Percentiles rank a stretch among this genome's conserved stretches.
These are phyloP conservation scores for Pterocles burchelli DNA, from an alignment of 2,113 vertebrate species.

Conservation along the genomic window DNA sequence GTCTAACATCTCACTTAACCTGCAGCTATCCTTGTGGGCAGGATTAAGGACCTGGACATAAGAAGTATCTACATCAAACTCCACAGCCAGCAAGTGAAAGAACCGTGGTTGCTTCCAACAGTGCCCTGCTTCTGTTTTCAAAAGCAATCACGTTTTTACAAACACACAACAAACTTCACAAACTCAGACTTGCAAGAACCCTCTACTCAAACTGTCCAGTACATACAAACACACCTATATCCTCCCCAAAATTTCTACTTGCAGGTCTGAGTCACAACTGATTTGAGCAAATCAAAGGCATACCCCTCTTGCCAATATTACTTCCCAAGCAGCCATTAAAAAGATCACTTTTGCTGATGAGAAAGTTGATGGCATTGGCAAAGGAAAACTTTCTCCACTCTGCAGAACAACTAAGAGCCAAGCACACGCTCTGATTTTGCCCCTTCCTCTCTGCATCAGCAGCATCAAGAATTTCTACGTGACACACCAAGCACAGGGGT, in stretches of 20 bases:
- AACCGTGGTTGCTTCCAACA: neutral
- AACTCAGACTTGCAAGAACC: neutral
- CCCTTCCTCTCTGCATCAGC: neutral
- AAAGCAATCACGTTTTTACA: neutral
- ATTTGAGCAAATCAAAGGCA: neutral
- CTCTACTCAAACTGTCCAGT: neutral
- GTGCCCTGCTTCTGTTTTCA: neutral
- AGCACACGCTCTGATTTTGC: neutral
- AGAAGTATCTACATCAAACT: neutral
- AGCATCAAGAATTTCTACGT: neutral
- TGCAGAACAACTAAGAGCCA: neutral
- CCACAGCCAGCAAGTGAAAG: neutral
- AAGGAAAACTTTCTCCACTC: neutral
- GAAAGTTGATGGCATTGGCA: neutral
- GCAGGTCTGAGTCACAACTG: neutral
- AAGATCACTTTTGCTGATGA: neutral
- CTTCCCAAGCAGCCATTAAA: neutral
- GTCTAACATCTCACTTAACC: neutral
- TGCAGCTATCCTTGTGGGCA: neutral
- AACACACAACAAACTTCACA: neutral
- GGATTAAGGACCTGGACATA: neutral
- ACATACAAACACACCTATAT: neutral
- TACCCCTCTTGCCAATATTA: neutral
- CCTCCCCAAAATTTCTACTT: neutral
- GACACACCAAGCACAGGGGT: rapidly evolving